These are phyloP conservation scores for Macrochelys suwanniensis DNA, from an alignment of 2,797 vertebrate species.

Conservation along the genomic window DNA sequence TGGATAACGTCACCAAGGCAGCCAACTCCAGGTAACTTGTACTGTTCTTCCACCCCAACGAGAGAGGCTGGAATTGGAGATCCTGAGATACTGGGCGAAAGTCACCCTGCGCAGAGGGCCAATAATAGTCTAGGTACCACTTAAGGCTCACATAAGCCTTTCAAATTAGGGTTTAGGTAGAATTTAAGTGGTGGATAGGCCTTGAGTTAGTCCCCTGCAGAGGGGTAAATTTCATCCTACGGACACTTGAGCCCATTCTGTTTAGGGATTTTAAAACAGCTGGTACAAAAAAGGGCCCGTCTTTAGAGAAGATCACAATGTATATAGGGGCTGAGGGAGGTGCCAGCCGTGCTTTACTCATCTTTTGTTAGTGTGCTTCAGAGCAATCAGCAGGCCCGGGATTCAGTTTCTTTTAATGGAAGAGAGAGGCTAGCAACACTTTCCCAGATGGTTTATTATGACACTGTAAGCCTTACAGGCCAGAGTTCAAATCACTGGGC, in stretches of 20 bases:
- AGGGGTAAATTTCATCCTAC: neutral
- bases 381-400: neutral
- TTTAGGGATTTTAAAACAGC: neutral
- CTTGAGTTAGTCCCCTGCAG: neutral
- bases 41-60: neutral
- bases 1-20: neutral
- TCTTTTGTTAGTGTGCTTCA: no score
- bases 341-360: neutral
- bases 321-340: neutral
- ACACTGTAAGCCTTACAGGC: neutral
- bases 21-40: neutral
- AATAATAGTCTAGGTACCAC: neutral
- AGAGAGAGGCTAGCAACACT: neutral
- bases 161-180: neutral
- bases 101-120: neutral
- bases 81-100: accelerated
- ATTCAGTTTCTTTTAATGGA: neutral
- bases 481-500: neutral
- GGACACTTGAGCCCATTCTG: neutral
- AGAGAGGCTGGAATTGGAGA: neutral
- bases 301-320: neutral
- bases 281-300: neutral
- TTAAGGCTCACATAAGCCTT: neutral
- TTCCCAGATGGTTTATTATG: neutral
- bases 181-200: neutral